A percentile compares a stretch with the other conserved stretches of the same genome.
Conservation (phyloP, 2,113 vertebrate species). For the Petrocephalus microphthalmus region DNA sequence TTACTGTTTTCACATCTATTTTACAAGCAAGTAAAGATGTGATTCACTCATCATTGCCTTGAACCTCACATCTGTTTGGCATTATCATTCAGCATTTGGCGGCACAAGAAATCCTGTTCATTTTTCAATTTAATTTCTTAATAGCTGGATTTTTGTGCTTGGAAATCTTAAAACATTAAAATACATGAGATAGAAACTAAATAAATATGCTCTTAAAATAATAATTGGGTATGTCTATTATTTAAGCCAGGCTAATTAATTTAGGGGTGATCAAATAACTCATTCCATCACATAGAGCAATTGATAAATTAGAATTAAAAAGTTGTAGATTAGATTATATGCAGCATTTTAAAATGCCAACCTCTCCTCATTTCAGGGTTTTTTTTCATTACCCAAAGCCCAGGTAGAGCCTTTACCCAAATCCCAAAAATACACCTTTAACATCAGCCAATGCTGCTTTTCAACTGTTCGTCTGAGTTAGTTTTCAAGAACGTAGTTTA, state of each 20-base stretch:
- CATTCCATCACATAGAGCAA: not conserved
- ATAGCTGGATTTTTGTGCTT: not conserved
- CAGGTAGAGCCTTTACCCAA: not conserved
- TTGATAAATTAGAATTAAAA: not conserved
- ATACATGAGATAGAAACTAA: not conserved
- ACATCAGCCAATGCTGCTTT: not conserved
- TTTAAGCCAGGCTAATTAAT: not conserved
- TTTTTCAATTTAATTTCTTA: not conserved
- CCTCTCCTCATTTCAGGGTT: not conserved
- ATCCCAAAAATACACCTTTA: not conserved
- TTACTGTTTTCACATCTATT: conserved; percentile 8
- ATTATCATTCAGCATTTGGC: not conserved
- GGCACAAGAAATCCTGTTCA: not conserved
- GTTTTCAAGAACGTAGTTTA: not conserved
- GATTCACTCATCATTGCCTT: not conserved
- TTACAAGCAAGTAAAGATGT: not conserved
- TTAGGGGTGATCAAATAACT: not conserved
- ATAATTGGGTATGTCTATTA: not conserved
- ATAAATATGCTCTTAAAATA: not conserved
- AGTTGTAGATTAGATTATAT: not conserved
- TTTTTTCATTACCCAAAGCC: not conserved
- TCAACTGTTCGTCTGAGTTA: not conserved
- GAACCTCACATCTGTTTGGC: not conserved
- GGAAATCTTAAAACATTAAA: not conserved
- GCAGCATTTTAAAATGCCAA: not conserved